Conservation (phyloP, 2,113 vertebrate species). For the Strix uralensis region DNA sequence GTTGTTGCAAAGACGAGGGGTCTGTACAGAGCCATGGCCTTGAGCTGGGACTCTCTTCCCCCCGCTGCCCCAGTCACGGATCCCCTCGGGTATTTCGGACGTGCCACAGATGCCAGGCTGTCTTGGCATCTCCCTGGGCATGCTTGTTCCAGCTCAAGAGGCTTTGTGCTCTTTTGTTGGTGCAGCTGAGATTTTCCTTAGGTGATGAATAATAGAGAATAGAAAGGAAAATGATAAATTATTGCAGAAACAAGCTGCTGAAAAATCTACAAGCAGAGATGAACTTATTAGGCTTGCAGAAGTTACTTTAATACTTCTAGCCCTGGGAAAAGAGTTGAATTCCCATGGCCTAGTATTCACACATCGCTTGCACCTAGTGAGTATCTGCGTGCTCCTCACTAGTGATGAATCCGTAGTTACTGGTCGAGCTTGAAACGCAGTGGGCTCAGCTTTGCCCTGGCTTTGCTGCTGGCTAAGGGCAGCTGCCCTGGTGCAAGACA, state of each 20-base stretch:
- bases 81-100: background rate
- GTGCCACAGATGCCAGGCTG: background rate
- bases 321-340: background rate
- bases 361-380: background rate
- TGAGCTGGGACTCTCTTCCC: background rate
- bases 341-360: background rate
- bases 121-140: background rate
- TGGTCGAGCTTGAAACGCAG: background rate
- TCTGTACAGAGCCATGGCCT: accelerated
- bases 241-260: background rate
- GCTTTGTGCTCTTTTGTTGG: background rate
- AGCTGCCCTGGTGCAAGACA: accelerated
- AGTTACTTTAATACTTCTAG: background rate
- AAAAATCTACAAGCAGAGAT: background rate
- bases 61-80: accelerated
- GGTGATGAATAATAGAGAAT: background rate
- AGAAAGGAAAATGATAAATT: background rate
- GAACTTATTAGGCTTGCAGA: background rate
- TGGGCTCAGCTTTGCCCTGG: background rate
- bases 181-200: background rate
- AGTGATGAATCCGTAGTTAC: background rate
- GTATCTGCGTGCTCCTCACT: background rate
- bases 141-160: background rate
- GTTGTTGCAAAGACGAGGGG: background rate
- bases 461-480: background rate